Evolutionary conservation across 2,888 invertebrate genomes (phyloP).

Genomic region (Xestia sexstrigata): DNA sequence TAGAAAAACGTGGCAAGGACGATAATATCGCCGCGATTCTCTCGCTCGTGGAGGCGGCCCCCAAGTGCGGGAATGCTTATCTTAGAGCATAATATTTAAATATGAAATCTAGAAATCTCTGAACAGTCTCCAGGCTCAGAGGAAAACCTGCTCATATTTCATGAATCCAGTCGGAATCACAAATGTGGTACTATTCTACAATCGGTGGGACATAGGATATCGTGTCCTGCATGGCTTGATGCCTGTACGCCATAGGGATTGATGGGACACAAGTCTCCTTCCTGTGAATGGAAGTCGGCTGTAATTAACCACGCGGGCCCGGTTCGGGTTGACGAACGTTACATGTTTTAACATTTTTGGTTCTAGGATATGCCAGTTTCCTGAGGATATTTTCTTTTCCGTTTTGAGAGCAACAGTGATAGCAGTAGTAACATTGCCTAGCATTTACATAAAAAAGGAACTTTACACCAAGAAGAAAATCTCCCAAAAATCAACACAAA

Average conservation of each 20-base stretch:
- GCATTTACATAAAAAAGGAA: background rate
- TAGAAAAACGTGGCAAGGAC: too few species aligned
- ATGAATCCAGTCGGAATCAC: fast-evolving
- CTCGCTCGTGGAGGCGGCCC: too few species aligned
- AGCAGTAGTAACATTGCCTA: background rate
- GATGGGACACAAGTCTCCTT: background rate
- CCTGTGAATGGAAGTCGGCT: too few species aligned
- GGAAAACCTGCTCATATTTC: background rate
- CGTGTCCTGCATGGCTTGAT: background rate
- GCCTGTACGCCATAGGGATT: background rate
- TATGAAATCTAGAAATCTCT: background rate
- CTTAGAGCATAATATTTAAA: background rate
- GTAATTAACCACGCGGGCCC: too few species aligned
- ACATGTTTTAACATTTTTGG: too few species aligned
- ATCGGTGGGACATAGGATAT: background rate
- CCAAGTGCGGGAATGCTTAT: background rate
- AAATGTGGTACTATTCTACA: background rate
- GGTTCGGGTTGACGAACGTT: too few species aligned
- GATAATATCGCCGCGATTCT: too few species aligned
- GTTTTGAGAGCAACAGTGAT: too few species aligned
- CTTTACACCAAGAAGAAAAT: background rate
- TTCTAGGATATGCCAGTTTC: too few species aligned
- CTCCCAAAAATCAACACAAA: background rate
- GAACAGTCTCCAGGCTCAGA: background rate
- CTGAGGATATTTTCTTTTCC: too few species aligned